Evolutionary conservation across 2,113 vertebrate species (phyloP).

Genomic region (Holacanthus passer): DNA sequence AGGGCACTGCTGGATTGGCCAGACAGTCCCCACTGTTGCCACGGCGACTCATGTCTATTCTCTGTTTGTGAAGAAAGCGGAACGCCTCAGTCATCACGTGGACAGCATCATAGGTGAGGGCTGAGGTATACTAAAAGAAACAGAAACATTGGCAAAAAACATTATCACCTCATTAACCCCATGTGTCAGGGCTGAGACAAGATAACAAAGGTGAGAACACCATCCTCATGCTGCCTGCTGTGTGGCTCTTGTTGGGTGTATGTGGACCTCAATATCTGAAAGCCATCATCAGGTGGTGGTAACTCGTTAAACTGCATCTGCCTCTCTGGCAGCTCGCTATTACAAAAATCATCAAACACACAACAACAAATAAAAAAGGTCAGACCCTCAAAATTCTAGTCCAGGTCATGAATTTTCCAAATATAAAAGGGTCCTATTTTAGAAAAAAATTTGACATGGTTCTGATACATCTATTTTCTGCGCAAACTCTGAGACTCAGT

Average conservation of each 20-base stretch:
- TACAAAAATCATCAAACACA: too few relatives aligned
- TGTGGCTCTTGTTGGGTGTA: not conserved
- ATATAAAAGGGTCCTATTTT: not conserved
- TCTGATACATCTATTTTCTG: not conserved
- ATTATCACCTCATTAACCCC: not conserved
- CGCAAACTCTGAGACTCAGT: too few relatives aligned
- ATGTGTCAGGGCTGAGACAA: not conserved
- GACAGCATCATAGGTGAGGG: slow-evolving; percentile 95
- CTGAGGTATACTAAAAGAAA: slow-evolving; percentile 93
- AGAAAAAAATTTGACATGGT: not conserved
- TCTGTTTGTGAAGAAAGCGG: slow-evolving; percentile 95
- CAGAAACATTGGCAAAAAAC: slow-evolving; percentile 8
- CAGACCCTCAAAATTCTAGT: not conserved
- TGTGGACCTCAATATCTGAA: too few relatives aligned
- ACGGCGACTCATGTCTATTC: slow-evolving; percentile 95
- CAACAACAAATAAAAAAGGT: not conserved
- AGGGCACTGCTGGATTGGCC: slow-evolving; percentile 96
- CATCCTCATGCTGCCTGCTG: not conserved
- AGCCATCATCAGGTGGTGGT: too few relatives aligned
- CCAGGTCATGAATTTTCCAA: not conserved
- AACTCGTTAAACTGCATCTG: too few relatives aligned
- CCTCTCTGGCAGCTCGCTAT: too few relatives aligned
- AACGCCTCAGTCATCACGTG: slow-evolving; percentile 98
- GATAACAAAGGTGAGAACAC: not conserved
- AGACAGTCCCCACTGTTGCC: slow-evolving; percentile 97